Percentiles rank a stretch among this genome's conserved stretches.
These are phyloP conservation scores for Cassiopea xamachana DNA, from an alignment of 30 jellyfish, hydroid and myxozoan species.

Conservation along the genomic window DNA sequence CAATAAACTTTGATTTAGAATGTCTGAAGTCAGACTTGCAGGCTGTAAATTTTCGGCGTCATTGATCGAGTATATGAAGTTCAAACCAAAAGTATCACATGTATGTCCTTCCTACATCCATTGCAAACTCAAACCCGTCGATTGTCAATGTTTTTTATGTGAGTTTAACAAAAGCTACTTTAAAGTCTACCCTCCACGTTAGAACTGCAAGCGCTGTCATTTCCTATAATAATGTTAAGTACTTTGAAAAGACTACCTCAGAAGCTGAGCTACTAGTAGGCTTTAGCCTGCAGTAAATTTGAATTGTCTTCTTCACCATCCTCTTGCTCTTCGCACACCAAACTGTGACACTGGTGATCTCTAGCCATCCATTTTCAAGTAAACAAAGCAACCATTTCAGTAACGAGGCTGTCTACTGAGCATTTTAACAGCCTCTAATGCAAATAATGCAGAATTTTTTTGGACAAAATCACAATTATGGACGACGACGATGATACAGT, in stretches of 20 bases:
- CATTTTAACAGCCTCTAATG: not conserved
- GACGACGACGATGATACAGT: constrained; percentile 20
- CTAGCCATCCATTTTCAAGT: constrained; percentile 4
- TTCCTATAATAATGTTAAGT: too few species aligned
- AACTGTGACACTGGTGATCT: not conserved
- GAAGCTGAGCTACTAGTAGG: constrained; percentile 55
- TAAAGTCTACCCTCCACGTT: too few species aligned
- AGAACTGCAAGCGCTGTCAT: too few species aligned
- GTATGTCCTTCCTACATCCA: too few species aligned
- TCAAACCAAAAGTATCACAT: too few species aligned
- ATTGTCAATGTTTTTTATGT: too few species aligned
- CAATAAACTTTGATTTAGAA: too few species aligned
- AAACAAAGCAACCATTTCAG: constrained; percentile 40
- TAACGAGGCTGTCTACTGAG: constrained; percentile 26
- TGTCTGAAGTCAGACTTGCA: too few species aligned
- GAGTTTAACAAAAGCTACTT: too few species aligned
- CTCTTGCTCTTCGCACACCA: not conserved
- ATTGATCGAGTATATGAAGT: too few species aligned
- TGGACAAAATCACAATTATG: not conserved
- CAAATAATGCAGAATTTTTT: not conserved
- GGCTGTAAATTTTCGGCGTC: too few species aligned
- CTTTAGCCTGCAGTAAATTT: constrained; percentile 84
- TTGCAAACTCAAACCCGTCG: too few species aligned
- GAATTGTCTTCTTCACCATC: constrained; percentile 93
- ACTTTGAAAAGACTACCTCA: not conserved